Evolutionary conservation across 2,888 invertebrate species (phyloP).

Genomic region (Netelia melanura): DNA sequence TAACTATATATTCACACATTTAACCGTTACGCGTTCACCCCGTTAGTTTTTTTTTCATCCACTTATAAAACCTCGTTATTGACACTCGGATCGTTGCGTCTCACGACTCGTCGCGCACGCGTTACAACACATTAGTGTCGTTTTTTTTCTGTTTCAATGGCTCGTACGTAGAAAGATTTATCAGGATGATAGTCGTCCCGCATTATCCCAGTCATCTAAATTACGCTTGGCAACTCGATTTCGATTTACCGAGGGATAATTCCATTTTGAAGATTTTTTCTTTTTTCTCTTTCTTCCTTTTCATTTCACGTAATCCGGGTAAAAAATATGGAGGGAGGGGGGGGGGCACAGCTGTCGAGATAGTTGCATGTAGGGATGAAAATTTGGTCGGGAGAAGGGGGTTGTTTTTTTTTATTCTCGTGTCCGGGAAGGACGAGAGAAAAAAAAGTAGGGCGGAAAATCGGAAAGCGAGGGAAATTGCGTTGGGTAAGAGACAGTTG

Average conservation of each 20-base stretch:
- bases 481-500: conserved; percentile 1
- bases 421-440: background rate
- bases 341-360: conserved; percentile 45
- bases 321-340: conserved; percentile 12
- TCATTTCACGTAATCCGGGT: conserved; percentile 50
- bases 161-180: background rate
- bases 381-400: background rate
- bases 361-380: conserved; percentile 30
- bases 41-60: conserved; percentile 37
- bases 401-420: conserved; percentile 8
- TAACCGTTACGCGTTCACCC: conserved; percentile 50
- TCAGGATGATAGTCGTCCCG: conserved; percentile 9
- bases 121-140: conserved; percentile 6
- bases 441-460: conserved; percentile 53
- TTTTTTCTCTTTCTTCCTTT: conserved; percentile 30
- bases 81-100: background rate
- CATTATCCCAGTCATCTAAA: conserved; percentile 19
- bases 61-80: conserved; percentile 19
- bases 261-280: conserved; percentile 36
- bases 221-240: conserved; percentile 57
- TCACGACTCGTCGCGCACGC: background rate
- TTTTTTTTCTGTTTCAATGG: background rate
- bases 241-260: conserved; percentile 40
- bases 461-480: conserved; percentile 31
- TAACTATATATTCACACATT: conserved; percentile 15